These are phyloP conservation scores for Steatornis caripensis DNA, from an alignment of 2,113 vertebrate species.

Conservation along the genomic window DNA sequence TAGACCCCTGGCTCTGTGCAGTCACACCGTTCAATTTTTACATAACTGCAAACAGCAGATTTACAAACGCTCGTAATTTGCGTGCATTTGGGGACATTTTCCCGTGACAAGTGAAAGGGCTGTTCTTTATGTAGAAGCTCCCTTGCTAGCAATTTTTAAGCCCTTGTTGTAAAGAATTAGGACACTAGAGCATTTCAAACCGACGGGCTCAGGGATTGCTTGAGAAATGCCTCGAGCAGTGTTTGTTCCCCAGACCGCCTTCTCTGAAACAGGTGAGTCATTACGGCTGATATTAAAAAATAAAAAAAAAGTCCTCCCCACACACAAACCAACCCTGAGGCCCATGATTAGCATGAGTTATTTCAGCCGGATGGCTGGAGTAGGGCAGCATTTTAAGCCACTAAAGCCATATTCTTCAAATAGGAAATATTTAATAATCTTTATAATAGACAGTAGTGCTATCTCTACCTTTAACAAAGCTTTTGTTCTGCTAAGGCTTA, in stretches of 20 bases:
- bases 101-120: background rate
- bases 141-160: background rate
- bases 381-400: background rate
- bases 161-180: background rate
- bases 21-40: background rate
- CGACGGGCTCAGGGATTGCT: background rate
- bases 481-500: background rate
- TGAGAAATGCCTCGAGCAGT: background rate
- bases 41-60: background rate
- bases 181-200: background rate
- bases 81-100: background rate
- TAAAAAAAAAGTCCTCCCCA: background rate
- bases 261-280: slow-evolving; percentile 16
- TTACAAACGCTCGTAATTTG: background rate
- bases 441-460: background rate
- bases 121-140: background rate
- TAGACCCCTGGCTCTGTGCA: background rate
- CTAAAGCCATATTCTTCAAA: background rate
- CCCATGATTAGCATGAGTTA: background rate
- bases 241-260: background rate
- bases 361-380: background rate
- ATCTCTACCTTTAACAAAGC: background rate
- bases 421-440: slow-evolving; percentile 16
- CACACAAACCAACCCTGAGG: background rate
- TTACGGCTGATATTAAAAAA: background rate